Evolutionary conservation across 2,888 invertebrate genomes (phyloP), one percentile per base, ranked within the genome.

Genomic region (Chydorus sphaericus): DNA sequence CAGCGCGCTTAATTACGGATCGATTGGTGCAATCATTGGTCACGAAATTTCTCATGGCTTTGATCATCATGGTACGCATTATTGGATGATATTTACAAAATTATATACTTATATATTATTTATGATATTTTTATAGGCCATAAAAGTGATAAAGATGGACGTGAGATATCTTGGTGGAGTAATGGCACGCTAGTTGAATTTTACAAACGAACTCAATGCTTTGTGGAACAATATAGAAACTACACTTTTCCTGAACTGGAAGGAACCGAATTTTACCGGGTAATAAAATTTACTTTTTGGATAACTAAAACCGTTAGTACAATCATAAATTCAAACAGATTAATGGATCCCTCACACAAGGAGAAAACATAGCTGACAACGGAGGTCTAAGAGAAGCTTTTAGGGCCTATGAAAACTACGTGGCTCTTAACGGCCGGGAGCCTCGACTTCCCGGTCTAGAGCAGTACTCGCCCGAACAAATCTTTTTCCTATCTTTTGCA

Each of bases 61-160:
- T 58, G 67, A 67, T 54, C 65, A 67, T 56, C 63, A 66, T 54
- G 61, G 59, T 59, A 44, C 44, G 7, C 16, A 33, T 11, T 33
- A 33, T n/a, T 33, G 36, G n/a, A n/a, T n/a, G 38, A 14, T 38
- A 38, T n/a, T 38, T 38, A 38, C 3, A 38, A 2, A 3, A 16
- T 18, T 7, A 38, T 38, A 38, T 7, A 18, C 6, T 11, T 18
- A 38, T 4, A 38, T 14, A 38, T 7, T 14, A 18, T 44, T 44
- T n/a, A n/a, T n/a, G 10, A 33, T n/a, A 33, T n/a, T 33, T 33
- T 33, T 33, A 14, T n/a, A 44, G 44, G 44, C 8, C 44, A 44
- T 16, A 44, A 92, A 33, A 96, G 91, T 68, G 94, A 97, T 69
- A 85, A 87, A 66, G 78, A 87, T 63, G 96, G 96, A n/a, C 93